Evolutionary conservation across 2,888 invertebrate genomes (phyloP).

Genomic region (Polietes domitor): DNA sequence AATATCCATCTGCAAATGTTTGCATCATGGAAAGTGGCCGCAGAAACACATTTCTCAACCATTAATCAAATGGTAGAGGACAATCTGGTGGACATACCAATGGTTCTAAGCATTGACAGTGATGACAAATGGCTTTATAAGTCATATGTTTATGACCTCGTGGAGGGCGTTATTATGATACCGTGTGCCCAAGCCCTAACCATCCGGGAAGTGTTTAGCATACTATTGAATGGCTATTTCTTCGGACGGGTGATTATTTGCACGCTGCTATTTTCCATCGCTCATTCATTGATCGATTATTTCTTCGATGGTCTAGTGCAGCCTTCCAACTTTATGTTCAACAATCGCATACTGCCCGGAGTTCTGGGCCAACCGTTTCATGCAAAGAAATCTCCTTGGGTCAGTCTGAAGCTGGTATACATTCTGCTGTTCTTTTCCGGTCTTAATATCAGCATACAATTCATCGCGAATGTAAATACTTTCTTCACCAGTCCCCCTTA

Average conservation of each 20-base stretch:
- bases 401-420: not conserved
- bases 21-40: not conserved
- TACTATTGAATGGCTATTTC: constrained; percentile 23
- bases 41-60: not conserved
- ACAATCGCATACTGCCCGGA: constrained; percentile 19
- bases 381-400: not conserved
- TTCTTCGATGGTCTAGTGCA: not conserved
- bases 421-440: constrained; percentile 35
- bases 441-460: constrained; percentile 30
- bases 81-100: constrained; percentile 51
- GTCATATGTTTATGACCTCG: constrained; percentile 15
- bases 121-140: not conserved
- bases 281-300: constrained; percentile 32
- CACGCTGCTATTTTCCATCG: constrained; percentile 34
- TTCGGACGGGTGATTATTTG: not conserved
- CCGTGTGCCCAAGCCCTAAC: constrained; percentile 52
- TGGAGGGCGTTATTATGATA: constrained; percentile 42
- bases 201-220: constrained; percentile 18
- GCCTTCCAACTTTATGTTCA: not conserved
- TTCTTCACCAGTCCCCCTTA: constrained; percentile 44
- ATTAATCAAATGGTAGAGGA: constrained; percentile 29
- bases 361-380: constrained; percentile 29
- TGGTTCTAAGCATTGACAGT: not conserved
- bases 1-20: constrained; percentile 69
- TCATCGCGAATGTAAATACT: constrained; percentile 37